These are phyloP conservation scores for Andrena flavipes DNA, from an alignment of 2,888 invertebrate genomes.

Conservation along the genomic window DNA sequence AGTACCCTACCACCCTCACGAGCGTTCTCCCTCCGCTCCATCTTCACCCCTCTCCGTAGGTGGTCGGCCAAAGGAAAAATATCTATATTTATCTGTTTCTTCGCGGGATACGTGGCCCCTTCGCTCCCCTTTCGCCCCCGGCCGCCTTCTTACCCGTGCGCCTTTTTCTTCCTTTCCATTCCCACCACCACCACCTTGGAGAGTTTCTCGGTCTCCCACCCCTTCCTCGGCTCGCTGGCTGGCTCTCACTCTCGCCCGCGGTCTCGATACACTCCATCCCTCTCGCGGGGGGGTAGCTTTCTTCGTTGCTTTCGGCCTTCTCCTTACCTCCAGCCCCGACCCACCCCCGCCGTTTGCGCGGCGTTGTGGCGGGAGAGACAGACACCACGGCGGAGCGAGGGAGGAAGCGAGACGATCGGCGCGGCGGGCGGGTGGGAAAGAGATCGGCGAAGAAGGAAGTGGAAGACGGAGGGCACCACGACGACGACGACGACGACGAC, in stretches of 20 bases:
- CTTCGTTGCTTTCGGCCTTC: conserved; percentile 52
- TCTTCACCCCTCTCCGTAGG: conserved; percentile 61
- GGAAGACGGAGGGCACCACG: conserved; percentile 76
- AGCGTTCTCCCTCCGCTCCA: conserved; percentile 33
- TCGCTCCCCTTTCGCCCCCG: conserved; percentile 18
- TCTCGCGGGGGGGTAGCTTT: conserved; percentile 55
- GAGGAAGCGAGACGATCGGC: conserved; percentile 30
- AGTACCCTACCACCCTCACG: conserved; percentile 37
- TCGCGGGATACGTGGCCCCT: conserved; percentile 72
- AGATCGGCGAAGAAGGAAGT: conserved; percentile 74
- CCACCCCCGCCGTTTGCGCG: conserved; percentile 43
- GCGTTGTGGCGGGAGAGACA: conserved; percentile 51
- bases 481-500: conserved; percentile 75
- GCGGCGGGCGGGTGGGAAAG: conserved; percentile 26
- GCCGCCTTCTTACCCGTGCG: not conserved
- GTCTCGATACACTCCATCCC: conserved; percentile 27
- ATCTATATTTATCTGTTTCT: conserved; percentile 84
- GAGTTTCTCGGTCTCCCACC: conserved; percentile 59
- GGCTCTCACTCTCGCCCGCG: conserved; percentile 32
- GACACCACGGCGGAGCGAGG: conserved; percentile 40
- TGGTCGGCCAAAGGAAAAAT: conserved; percentile 78
- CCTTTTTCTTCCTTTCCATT: conserved; percentile 47
- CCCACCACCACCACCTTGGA: conserved; percentile 49
- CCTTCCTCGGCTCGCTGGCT: conserved; percentile 36
- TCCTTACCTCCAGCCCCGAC: conserved; percentile 57